Conservation (phyloP, 2,113 vertebrate genomes). For the Corydoras sp. region DNA sequence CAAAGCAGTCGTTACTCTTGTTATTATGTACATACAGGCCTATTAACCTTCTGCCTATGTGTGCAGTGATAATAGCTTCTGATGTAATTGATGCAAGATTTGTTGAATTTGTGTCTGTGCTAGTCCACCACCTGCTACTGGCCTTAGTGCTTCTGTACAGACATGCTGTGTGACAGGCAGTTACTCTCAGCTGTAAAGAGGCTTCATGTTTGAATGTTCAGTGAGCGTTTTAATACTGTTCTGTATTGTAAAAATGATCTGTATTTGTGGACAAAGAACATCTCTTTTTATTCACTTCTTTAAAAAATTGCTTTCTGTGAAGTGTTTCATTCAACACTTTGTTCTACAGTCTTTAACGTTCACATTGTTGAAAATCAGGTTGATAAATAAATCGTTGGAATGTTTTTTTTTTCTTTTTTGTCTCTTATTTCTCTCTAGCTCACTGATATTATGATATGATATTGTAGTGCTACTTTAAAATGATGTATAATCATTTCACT, state of each 20-base stretch:
- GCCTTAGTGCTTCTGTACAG: slow-evolving; percentile 4
- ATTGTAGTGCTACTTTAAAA: too few relatives aligned
- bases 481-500: too few relatives aligned
- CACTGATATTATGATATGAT: too few relatives aligned
- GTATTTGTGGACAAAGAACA: slow-evolving; percentile 11
- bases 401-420: too few relatives aligned
- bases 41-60: background rate
- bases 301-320: background rate
- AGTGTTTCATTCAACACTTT: slow-evolving; percentile 5
- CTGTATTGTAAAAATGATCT: slow-evolving; percentile 18
- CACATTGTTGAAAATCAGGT: too few relatives aligned
- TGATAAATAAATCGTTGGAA: too few relatives aligned
- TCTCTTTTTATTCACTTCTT: background rate
- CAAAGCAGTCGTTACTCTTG: too few relatives aligned
- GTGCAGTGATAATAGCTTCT: slow-evolving; percentile 10
- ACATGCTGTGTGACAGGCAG: slow-evolving; percentile 1
- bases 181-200: slow-evolving; percentile 4
- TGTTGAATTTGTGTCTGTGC: slow-evolving; percentile 24
- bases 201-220: slow-evolving; percentile 27
- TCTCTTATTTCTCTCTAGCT: too few relatives aligned
- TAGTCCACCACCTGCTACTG: slow-evolving; percentile 16
- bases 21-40: slow-evolving; percentile 12
- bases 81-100: slow-evolving; percentile 11
- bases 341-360: too few relatives aligned
- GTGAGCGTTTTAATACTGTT: slow-evolving; percentile 22